phyloP scores from a whole-genome alignment of 2,888 invertebrate species.

The Gymnoscelis rufifasciata region DNA sequence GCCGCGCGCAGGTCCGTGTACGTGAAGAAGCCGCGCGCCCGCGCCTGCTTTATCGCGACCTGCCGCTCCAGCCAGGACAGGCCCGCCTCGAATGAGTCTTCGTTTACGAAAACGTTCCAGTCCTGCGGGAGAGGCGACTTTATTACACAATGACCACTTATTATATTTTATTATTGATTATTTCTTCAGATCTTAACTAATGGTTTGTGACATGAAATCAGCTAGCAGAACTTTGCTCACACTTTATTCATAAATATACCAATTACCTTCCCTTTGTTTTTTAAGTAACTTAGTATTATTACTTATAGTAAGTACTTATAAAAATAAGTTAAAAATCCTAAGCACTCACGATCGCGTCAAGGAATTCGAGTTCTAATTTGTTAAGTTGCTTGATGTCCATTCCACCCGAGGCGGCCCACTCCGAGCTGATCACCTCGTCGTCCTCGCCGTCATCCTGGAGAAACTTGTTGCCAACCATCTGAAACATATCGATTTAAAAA shows the following conservation, averaged over 20 bases:
- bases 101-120: conserved; percentile 91
- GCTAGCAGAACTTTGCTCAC: no score
- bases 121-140: conserved; percentile 78
- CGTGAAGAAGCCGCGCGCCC: conserved; percentile 87
- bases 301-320: no score
- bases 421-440: conserved; percentile 93
- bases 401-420: conserved; percentile 94
- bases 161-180: no score
- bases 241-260: no score
- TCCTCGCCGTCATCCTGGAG: conserved; percentile 95
- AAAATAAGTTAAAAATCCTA: no score
- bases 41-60: conserved; percentile 86
- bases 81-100: conserved; percentile 86
- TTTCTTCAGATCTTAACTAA: no score
- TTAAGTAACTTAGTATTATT: no score
- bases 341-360: conserved; percentile 91
- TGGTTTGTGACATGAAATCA: no score
- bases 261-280: no score
- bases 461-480: conserved; percentile 98
- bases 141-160: no score
- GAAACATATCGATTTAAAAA: no score
- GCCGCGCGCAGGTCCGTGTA: conserved; percentile 86
- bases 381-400: conserved; percentile 88
- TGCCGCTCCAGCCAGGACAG: conserved; percentile 83
- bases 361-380: conserved; percentile 91